Base-by-base conservation (phyloP, 2,797 vertebrate genomes). In the Luscinia megarhynchos region DNA sequence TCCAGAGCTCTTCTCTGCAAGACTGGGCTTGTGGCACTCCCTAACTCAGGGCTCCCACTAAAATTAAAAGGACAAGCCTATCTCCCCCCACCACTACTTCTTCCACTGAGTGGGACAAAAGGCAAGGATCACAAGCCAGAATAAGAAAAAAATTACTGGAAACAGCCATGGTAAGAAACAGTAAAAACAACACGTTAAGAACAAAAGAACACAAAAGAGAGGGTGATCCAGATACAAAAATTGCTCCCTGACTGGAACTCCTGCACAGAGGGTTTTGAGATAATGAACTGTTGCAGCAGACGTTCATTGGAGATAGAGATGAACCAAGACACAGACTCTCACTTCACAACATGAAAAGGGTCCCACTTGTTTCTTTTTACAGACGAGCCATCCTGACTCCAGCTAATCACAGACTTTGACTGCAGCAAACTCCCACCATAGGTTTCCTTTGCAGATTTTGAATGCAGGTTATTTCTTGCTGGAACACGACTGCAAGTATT, bases 251-350 rank as follows among this genome's bases (percentile, higher is more conserved):
- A 57, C 16, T n/a, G 29, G 36, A 58, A 22, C 3, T 2, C 2
- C 19, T 4, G 8, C 1, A 5, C 11, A 22, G 11, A 1, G 1
- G 45, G 20, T 6, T 24, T 32, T 21, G 4, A 63, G 29, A 51
- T 8, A 69, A 38, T 1, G 3, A 63, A 46, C 29, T 11, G 29
- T 7, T 30, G 29, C 51, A 53, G 51, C 29, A 30, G 29, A 53
- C 29, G 29, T 53, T 30, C 29, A 5, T 30, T 19, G 19, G 51
- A 29, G 51, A 29, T 18, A 30, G 29, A 53, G 12, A 30, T 30
- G 51, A 30, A 11, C 29, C 50, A 51, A 29, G 34, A 34, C 34
- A 34, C 34, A 34, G 34, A 34, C 34, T 34, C 34, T 34, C 34
- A 34, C 34, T 34, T 34, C 34, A 34, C 16, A 18, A 18, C 16